phyloP scores from a whole-genome alignment of 1,140 invertebrate species.

The Goniozus legneri region DNA sequence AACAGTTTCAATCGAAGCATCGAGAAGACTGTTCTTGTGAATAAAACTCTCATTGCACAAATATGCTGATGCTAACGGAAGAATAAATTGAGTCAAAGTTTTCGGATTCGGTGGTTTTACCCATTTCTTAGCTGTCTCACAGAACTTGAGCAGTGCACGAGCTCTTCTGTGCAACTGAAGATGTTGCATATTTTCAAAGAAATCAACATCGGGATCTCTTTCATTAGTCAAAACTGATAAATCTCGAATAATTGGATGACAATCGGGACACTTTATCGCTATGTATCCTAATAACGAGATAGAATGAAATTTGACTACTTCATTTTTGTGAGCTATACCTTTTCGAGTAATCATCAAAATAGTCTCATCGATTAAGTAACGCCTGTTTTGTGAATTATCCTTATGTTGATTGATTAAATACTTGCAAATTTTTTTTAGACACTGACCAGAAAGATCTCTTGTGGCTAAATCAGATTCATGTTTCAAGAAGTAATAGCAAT shows the following conservation, averaged over 20 bases:
- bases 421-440: slow-evolving; percentile 65
- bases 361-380: slow-evolving; percentile 70
- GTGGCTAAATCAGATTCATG: slow-evolving; percentile 80
- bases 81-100: slow-evolving; percentile 77
- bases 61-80: slow-evolving; percentile 80
- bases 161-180: slow-evolving; percentile 78
- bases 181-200: slow-evolving; percentile 92
- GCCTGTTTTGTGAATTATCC: slow-evolving; percentile 50
- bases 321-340: slow-evolving; percentile 66
- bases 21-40: slow-evolving; percentile 77
- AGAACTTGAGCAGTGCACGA: slow-evolving; percentile 72
- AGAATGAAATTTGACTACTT: slow-evolving; percentile 69
- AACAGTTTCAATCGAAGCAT: slow-evolving; percentile 75
- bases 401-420: slow-evolving; percentile 57
- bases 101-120: slow-evolving; percentile 60
- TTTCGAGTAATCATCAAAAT: slow-evolving; percentile 66
- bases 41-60: slow-evolving; percentile 73
- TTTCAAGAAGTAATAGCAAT: slow-evolving; percentile 76
- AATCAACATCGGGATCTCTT: slow-evolving; percentile 82
- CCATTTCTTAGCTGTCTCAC: slow-evolving; percentile 58
- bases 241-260: slow-evolving; percentile 72
- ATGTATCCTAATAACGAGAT: slow-evolving; percentile 74
- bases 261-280: slow-evolving; percentile 65
- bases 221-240: slow-evolving; percentile 68
- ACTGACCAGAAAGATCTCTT: slow-evolving; percentile 71